Base-by-base conservation (phyloP, 1,140 invertebrate species). In the Akabosia matsudoensis region DNA sequence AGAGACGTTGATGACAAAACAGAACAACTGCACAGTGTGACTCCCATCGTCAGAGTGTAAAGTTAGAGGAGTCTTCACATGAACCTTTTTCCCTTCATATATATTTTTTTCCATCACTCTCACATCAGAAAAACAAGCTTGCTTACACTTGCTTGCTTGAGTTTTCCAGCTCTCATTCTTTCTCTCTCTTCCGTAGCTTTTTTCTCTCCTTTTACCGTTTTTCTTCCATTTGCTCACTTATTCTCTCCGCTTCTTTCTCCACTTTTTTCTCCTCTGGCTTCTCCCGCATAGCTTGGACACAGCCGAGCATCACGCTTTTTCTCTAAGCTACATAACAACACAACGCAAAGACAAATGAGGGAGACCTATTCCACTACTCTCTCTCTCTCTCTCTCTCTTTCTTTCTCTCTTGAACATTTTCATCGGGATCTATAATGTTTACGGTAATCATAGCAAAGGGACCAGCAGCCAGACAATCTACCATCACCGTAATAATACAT, bases 1-100 rank as follows among this genome's bases (percentile, higher is more conserved):
- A 67, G 61, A 67, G 61, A 67, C 61, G 61, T 67, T 67, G 61
- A 67, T 22, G 61, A 67, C 61, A 67, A 67, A 67, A 67, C 61
- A 67, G 7, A 67, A 67, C 61, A 67, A 67, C 61, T 67, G 61
- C 61, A 30, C 61, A 67, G 61, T 67, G 61, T 67, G 61, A 67
- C 61, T 67, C 61, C 61, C 61, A 67, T 67, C 30, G 24, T 67
- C 61, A 67, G 61, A 67, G 61, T 67, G 61, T 67, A 67, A 67
- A 67, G 61, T 67, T 67, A 30, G 61, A 10, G 61, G 61, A 67
- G 61, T 67, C 61, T 67, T 67, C 61, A 30, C 61, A 67, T 67
- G 61, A 67, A 67, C 61, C 61, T 67, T 67, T 67, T 22, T 22
- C 37, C 37, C 18, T 45, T 18, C n/a, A n/a, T n/a, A n/a, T 22